Conservation (phyloP, 2,113 vertebrate species). For the Scytalopus superciliaris region DNA sequence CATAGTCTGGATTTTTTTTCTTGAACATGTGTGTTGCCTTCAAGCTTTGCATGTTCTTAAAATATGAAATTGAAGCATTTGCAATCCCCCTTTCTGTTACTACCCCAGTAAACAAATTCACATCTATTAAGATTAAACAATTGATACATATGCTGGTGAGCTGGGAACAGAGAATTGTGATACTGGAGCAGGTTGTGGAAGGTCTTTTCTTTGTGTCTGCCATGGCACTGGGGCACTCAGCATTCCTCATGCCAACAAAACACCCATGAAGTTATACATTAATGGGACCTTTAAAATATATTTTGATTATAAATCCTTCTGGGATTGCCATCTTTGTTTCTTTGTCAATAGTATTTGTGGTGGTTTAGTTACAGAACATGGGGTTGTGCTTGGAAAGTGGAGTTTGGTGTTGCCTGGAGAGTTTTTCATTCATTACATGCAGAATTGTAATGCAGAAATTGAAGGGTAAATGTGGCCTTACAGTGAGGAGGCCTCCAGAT, state of each 20-base stretch:
- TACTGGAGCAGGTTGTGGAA: background rate
- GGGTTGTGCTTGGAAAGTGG: rapidly evolving
- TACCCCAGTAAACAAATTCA: background rate
- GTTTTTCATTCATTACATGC: background rate
- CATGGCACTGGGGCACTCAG: background rate
- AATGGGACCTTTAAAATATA: background rate
- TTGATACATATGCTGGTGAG: background rate
- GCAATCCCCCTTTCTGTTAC: background rate
- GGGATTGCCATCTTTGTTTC: background rate
- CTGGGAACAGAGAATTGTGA: background rate
- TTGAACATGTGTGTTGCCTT: background rate
- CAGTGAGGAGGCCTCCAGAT: background rate
- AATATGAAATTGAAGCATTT: background rate
- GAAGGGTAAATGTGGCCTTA: background rate
- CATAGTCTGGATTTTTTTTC: background rate
- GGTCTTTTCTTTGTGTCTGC: background rate
- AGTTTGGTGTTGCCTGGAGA: background rate
- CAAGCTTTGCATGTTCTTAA: background rate
- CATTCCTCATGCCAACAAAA: background rate
- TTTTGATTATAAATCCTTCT: background rate
- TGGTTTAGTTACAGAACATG: rapidly evolving
- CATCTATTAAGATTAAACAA: background rate
- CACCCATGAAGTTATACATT: background rate
- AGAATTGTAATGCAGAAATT: background rate
- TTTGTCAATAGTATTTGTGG: background rate